Conservation (phyloP, 2,888 invertebrate species). For the Campopleginae sp. region DNA sequence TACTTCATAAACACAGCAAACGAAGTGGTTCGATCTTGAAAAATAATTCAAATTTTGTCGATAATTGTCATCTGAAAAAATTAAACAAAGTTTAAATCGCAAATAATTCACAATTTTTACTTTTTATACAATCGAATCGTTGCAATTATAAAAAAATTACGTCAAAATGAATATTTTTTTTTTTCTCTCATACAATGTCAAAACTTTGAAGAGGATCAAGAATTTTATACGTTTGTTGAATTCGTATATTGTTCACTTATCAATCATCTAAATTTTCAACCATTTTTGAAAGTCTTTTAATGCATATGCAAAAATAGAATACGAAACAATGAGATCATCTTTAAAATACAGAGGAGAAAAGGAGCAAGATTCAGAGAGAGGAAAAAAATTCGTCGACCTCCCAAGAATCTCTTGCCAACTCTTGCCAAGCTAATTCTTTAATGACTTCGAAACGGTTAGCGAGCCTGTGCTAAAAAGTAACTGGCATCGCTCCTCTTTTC, state of each 20-base stretch:
- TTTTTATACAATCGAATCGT: too few species aligned
- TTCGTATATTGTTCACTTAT: neutral
- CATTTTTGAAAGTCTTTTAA: neutral
- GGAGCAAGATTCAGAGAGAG: constrained; percentile 6
- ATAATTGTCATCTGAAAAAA: neutral
- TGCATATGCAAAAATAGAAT: constrained; percentile 11
- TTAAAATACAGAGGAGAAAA: neutral
- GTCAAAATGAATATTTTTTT: neutral
- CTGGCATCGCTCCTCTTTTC: constrained; percentile 16
- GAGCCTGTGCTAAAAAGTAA: constrained; percentile 75
- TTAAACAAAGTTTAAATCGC: neutral
- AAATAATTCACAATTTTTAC: neutral
- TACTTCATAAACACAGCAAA: neutral
- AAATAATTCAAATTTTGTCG: neutral
- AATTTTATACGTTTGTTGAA: neutral
- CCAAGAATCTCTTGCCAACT: constrained; percentile 32
- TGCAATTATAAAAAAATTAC: neutral
- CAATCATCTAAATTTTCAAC: neutral
- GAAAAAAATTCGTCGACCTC: neutral
- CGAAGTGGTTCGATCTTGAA: neutral
- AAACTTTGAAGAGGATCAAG: neutral
- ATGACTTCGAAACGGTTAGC: constrained; percentile 80
- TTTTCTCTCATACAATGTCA: neutral
- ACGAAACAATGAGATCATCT: constrained; percentile 14
- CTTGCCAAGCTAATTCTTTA: constrained; percentile 78